Evolutionary conservation across 2,888 invertebrate species (phyloP), one percentile per base, ranked within the genome.

Genomic region (Hypselothyrea guttata): DNA sequence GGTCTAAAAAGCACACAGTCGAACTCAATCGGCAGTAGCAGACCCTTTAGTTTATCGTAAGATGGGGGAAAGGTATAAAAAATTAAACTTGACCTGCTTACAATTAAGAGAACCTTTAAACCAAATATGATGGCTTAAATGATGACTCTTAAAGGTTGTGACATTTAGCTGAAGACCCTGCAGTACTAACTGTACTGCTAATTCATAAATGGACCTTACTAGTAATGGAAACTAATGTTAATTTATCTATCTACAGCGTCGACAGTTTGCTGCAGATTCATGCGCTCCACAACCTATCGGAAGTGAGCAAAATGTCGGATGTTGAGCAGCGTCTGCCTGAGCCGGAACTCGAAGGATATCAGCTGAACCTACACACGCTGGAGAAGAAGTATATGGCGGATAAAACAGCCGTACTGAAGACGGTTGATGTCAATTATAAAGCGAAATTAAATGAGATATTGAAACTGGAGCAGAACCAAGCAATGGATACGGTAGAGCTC

Each of bases 201-300:
- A n/a, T n/a, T n/a, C n/a, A n/a, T n/a, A n/a, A n/a, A n/a, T n/a
- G n/a, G n/a, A n/a, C n/a, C n/a, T n/a, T n/a, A n/a, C n/a, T n/a
- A n/a, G 74, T 30, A 8, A 1, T 1, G 4, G 7, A 8, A 37
- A 13, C 12, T 4, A 1, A 8, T 0, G 11, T 9, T 34, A 11
- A 16, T 35, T 40, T 41, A 7, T 44, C 1, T 9, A 58, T n/a
- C n/a, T 62, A 7, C 51, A 89, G 88, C 41, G 92, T 94, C 12
- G 95, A 95, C 85, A 92, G 92, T 44, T 89, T 94, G 35, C 90
- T 93, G 70, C 91, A 92, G 78, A 92, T 95, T 16, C 95, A 95
- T 86, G 92, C 94, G 0, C 88, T 94, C 56, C 91, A 93, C 75
- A 95, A 95, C 88, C 89, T 94, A 42, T 90, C 92, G 2, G 92